Evolutionary conservation across 2,113 vertebrate genomes (phyloP).

Genomic region (Jacana jacana): DNA sequence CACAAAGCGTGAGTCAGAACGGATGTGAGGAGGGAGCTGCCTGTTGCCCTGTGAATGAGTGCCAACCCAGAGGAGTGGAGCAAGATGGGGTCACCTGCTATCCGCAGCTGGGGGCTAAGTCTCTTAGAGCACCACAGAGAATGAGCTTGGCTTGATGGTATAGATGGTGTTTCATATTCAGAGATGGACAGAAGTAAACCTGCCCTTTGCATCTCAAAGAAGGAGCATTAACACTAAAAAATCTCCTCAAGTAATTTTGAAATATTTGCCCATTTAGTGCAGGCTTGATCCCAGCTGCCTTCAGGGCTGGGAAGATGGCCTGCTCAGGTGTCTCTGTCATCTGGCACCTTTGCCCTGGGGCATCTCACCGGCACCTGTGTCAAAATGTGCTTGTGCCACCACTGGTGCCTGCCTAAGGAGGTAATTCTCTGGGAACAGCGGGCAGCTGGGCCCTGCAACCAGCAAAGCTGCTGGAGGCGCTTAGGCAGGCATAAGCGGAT

Average conservation of each 20-base stretch:
- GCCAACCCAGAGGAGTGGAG: background rate
- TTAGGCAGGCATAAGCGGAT: constrained; percentile 63
- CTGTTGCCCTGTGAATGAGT: background rate
- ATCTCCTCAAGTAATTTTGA: background rate
- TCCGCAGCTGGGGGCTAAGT: background rate
- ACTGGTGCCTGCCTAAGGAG: background rate
- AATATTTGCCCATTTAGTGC: background rate
- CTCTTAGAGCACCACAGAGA: background rate
- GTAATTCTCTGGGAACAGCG: constrained; percentile 12
- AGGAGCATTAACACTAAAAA: background rate
- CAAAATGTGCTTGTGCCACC: background rate
- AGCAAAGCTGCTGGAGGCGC: constrained; percentile 54
- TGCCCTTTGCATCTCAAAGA: background rate
- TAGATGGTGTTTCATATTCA: background rate
- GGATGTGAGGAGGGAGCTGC: constrained; percentile 24
- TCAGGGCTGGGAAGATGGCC: background rate
- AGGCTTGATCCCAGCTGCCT: background rate
- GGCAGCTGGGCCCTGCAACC: constrained; percentile 42
- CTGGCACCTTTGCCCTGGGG: background rate
- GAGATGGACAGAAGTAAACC: background rate
- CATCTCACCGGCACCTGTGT: background rate
- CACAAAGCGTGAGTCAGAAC: background rate
- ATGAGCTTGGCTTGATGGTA: background rate
- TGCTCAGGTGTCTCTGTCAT: background rate
- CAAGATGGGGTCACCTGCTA: background rate